A percentile compares a stretch with the other conserved stretches of the same genome.
These are phyloP conservation scores for Pristionchus mayeri DNA, from an alignment of 2,888 invertebrate genomes.

Conservation along the genomic window DNA sequence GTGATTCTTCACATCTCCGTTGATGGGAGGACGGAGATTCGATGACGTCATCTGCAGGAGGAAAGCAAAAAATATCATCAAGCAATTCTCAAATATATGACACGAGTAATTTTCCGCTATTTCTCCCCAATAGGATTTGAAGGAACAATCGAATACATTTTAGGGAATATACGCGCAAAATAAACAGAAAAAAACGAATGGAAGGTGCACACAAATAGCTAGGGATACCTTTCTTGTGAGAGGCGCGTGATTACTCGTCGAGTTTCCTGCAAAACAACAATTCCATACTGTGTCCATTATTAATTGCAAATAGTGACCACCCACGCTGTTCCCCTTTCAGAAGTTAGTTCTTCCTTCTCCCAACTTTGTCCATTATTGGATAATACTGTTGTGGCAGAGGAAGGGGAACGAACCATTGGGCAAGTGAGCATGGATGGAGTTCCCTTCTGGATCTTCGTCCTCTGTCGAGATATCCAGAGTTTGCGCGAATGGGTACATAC, in stretches of 20 bases:
- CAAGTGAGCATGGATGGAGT: background rate
- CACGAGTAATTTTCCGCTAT: background rate
- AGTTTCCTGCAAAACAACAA: conserved; percentile 8
- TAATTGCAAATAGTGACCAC: too few species aligned
- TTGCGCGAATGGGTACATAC: conserved; percentile 48
- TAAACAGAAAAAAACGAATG: too few species aligned
- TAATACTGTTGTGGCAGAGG: background rate
- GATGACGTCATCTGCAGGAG: conserved; percentile 3
- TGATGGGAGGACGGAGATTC: conserved; percentile 32
- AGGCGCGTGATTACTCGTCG: background rate
- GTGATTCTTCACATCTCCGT: conserved; percentile 26
- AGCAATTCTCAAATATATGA: background rate
- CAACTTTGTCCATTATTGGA: background rate
- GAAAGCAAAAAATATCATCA: background rate
- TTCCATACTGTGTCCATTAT: too few species aligned
- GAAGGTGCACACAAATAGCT: too few species aligned
- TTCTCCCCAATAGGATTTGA: background rate
- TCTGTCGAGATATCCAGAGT: conserved; percentile 24
- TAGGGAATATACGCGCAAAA: too few species aligned
- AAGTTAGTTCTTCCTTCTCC: too few species aligned
- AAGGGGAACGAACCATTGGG: background rate
- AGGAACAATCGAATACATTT: too few species aligned
- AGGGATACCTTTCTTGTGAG: background rate
- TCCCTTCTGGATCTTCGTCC: background rate
- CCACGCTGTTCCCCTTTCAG: too few species aligned